These are phyloP conservation scores for Scleropages formosus DNA, from an alignment of 2,797 vertebrate genomes.

Conservation along the genomic window DNA sequence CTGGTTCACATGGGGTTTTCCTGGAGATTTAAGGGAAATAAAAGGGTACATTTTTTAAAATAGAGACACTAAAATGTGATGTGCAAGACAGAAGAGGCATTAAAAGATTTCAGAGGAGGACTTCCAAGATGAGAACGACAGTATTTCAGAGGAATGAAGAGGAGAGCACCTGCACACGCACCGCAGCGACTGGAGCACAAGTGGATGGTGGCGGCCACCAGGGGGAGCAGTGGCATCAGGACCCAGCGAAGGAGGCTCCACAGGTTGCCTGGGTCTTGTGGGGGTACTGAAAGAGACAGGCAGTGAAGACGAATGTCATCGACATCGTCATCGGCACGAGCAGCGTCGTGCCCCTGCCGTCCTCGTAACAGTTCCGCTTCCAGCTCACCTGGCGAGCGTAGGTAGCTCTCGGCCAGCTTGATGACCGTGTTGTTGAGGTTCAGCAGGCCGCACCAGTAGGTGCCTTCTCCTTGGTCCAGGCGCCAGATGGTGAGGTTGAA, in stretches of 20 bases:
- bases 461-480: conserved; percentile 38
- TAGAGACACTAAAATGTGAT: too few species aligned
- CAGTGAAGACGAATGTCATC: too few species aligned
- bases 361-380: too few species aligned
- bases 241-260: conserved; percentile 54
- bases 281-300: neutral
- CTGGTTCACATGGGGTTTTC: neutral
- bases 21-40: conserved; percentile 15
- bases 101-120: neutral
- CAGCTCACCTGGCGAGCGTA: neutral
- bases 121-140: neutral
- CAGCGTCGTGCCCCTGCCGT: too few species aligned
- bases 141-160: neutral
- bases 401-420: conserved; percentile 53
- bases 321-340: too few species aligned
- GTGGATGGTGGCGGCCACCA: conserved; percentile 18
- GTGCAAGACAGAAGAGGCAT: too few species aligned
- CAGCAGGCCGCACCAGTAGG: conserved; percentile 60
- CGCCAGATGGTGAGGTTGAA: conserved; percentile 45
- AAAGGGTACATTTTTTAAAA: neutral
- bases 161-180: neutral
- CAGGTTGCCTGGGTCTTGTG: neutral
- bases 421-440: conserved; percentile 39
- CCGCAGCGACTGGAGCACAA: conserved; percentile 6
- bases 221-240: conserved; percentile 45